phyloP scores from a whole-genome alignment of 2,113 vertebrate species.

The Leiothrix lutea region DNA sequence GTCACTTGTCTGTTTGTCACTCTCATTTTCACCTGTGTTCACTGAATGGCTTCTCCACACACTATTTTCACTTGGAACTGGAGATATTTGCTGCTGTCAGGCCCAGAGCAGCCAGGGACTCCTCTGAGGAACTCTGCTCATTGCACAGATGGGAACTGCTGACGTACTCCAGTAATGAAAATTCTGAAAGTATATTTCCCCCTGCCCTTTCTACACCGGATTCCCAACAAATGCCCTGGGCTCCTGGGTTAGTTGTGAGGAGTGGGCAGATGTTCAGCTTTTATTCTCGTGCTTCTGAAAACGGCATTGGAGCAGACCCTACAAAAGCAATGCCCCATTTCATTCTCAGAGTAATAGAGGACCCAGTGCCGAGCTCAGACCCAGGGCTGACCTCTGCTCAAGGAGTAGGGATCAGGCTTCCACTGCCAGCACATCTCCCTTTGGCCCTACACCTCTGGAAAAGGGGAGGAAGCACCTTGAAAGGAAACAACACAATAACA shows the following conservation, averaged over 20 bases:
- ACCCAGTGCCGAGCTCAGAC: not conserved
- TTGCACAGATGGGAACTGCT: not conserved
- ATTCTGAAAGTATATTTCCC: not conserved
- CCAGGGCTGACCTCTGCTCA: not conserved
- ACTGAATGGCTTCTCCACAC: not conserved
- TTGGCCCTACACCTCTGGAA: not conserved
- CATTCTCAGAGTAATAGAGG: rapidly evolving
- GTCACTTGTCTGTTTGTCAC: not conserved
- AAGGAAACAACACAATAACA: not conserved
- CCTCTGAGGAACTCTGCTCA: not conserved
- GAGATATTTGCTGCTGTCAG: not conserved
- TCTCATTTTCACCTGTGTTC: not conserved
- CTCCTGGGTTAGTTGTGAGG: not conserved
- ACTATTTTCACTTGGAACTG: not conserved
- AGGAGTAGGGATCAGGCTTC: not conserved
- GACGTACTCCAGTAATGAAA: not conserved
- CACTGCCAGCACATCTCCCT: not conserved
- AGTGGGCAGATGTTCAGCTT: not conserved
- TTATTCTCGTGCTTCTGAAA: not conserved
- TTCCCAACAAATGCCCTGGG: not conserved
- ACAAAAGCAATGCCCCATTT: not conserved
- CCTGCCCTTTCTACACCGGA: not conserved
- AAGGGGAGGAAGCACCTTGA: not conserved
- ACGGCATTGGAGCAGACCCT: not conserved
- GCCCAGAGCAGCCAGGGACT: not conserved